These are phyloP conservation scores for Alectura lathami DNA, from an alignment of 2,113 vertebrate species.

Conservation along the genomic window DNA sequence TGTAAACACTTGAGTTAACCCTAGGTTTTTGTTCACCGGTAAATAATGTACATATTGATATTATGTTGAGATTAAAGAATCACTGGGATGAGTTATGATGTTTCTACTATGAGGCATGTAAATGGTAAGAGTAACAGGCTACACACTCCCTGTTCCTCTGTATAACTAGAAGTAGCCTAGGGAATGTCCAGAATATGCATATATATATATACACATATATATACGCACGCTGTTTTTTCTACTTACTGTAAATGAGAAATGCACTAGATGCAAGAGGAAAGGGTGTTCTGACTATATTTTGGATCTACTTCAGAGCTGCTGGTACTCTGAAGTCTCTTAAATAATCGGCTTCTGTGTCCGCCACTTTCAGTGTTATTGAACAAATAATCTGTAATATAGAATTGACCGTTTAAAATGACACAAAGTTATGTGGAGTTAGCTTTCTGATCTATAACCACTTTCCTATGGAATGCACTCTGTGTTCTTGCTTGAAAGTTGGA, in stretches of 20 bases:
- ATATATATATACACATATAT: fast-evolving
- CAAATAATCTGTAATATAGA: background rate
- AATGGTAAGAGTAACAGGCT: background rate
- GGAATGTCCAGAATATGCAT: background rate
- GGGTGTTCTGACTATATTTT: background rate
- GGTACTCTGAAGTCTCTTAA: background rate
- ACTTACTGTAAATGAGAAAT: background rate
- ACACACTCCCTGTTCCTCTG: background rate
- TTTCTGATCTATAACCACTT: background rate
- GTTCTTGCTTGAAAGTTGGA: background rate
- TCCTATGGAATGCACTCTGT: background rate
- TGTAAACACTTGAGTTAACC: background rate
- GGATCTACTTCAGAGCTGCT: background rate
- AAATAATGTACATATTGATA: background rate
- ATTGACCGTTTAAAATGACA: background rate
- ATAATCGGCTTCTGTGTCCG: background rate
- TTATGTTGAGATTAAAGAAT: background rate
- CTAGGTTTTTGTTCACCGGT: background rate
- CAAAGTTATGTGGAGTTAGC: background rate
- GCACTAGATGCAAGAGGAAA: background rate
- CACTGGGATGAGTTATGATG: background rate
- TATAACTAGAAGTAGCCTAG: background rate
- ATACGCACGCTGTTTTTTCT: background rate
- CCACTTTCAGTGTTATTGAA: background rate
- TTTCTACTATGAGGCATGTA: background rate